Percentiles rank a stretch among this genome's conserved stretches.
Conservation (phyloP, 2,797 vertebrate genomes). For the Typhlichthys subterraneus region DNA sequence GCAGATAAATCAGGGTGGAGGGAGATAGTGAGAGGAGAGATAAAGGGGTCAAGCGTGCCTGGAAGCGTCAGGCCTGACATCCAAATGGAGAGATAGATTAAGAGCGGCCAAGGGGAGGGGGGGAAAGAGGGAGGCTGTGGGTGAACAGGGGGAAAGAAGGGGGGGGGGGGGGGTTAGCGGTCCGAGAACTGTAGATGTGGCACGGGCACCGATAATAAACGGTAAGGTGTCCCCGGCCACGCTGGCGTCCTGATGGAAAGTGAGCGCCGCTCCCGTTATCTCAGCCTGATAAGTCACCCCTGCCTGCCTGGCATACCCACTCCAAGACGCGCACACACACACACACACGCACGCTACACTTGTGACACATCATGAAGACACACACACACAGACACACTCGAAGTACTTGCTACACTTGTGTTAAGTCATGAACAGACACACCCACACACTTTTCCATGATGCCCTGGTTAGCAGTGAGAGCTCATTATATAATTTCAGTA, state of each 20-base stretch:
- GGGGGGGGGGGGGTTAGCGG: too few species aligned
- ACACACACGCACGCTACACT: not conserved
- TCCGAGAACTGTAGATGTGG: conserved; percentile 47
- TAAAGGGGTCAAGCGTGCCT: too few species aligned
- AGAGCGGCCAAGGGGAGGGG: too few species aligned
- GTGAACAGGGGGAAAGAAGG: too few species aligned
- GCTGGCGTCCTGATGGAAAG: conserved; percentile 42
- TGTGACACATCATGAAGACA: not conserved
- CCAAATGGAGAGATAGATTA: too few species aligned
- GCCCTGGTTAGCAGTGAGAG: conserved; percentile 44
- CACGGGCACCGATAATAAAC: conserved; percentile 44
- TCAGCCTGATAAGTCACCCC: conserved; percentile 46
- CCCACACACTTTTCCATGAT: conserved; percentile 16
- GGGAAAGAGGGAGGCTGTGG: too few species aligned
- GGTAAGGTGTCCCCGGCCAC: conserved; percentile 47
- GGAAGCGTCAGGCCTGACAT: too few species aligned
- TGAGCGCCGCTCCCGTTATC: conserved; percentile 44
- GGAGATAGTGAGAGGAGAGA: too few species aligned
- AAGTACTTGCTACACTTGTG: not conserved
- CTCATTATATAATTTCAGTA: conserved; percentile 79
- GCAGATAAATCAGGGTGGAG: too few species aligned
- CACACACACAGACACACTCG: not conserved
- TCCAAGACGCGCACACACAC: conserved; percentile 3
- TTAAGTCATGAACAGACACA: not conserved
- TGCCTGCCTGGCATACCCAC: conserved; percentile 1